phyloP scores from a whole-genome alignment of 2,113 vertebrate genomes.

The Phalacrocorax aristotelis region DNA sequence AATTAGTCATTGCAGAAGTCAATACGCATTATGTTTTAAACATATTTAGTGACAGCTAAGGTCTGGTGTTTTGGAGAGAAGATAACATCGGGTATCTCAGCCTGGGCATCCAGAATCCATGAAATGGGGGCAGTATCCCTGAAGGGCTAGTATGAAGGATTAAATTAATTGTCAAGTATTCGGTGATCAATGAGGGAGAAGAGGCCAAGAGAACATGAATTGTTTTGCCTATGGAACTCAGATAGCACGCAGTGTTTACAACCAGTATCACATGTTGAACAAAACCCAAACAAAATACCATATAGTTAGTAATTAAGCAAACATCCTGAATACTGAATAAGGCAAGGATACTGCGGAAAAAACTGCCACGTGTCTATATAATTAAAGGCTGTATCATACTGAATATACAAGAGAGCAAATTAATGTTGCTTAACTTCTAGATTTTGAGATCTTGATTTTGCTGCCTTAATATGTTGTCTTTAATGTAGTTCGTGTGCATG shows the following conservation, averaged over 20 bases:
- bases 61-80: background rate
- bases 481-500: background rate
- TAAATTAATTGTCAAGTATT: background rate
- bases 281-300: slow-evolving; percentile 51
- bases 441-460: background rate
- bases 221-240: background rate
- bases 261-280: background rate
- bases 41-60: background rate
- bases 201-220: background rate
- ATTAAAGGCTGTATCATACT: slow-evolving; percentile 50
- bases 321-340: slow-evolving; percentile 9
- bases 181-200: background rate
- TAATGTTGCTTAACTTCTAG: background rate
- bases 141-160: background rate
- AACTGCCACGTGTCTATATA: slow-evolving; percentile 28
- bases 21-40: background rate
- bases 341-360: background rate
- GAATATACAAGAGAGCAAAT: slow-evolving; percentile 34
- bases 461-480: background rate
- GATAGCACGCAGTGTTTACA: background rate
- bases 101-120: background rate
- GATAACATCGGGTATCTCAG: background rate
- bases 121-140: background rate
- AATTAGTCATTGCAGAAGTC: background rate
- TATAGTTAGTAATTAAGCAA: slow-evolving; percentile 9